Percentiles rank a stretch among this genome's conserved stretches.
These are phyloP conservation scores for Schizopygopsis pylzovi DNA, from an alignment of 2,797 vertebrate species.

Conservation along the genomic window DNA sequence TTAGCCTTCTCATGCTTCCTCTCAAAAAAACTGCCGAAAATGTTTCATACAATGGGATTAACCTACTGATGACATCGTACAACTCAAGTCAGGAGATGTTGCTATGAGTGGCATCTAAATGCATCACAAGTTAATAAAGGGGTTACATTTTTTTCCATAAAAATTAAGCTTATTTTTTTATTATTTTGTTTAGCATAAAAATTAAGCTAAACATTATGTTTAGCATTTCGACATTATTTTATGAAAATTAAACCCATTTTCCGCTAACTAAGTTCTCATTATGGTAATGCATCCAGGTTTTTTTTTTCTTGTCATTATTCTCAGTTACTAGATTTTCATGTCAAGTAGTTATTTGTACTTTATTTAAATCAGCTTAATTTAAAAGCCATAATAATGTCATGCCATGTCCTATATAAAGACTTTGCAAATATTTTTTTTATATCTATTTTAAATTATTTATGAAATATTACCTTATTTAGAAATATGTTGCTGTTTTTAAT, in stretches of 20 bases:
- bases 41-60: slow-evolving; percentile 36
- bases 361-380: background rate
- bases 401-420: background rate
- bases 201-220: background rate
- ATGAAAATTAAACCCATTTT: background rate
- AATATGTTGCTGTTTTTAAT: background rate
- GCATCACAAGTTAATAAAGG: background rate
- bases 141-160: background rate
- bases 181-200: background rate
- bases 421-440: background rate
- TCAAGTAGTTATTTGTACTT: background rate
- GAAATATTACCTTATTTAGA: background rate
- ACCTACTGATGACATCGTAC: background rate
- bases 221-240: background rate
- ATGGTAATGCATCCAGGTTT: background rate
- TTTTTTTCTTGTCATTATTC: background rate
- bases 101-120: background rate
- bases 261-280: too few species aligned
- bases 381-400: too few species aligned
- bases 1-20: slow-evolving; percentile 24
- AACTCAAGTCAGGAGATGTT: slow-evolving; percentile 7
- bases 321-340: background rate
- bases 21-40: slow-evolving; percentile 23
- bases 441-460: background rate
- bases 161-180: background rate